These are phyloP conservation scores for Caenorhabditis latens DNA, from an alignment of 1,140 invertebrate genomes.

Conservation along the genomic window DNA sequence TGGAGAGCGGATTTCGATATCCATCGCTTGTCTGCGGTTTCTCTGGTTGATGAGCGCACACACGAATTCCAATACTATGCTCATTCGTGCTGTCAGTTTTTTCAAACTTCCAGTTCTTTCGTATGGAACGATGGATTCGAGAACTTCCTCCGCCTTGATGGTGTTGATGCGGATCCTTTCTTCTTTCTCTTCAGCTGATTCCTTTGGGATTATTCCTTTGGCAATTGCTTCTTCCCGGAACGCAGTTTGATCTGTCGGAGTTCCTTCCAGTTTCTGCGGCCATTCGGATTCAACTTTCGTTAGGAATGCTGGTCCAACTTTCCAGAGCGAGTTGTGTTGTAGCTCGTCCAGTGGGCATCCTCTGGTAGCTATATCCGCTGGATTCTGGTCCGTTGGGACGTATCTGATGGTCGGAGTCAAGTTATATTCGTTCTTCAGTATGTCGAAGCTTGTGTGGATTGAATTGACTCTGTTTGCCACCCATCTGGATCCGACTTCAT, in stretches of 20 bases:
- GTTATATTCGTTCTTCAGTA: neutral
- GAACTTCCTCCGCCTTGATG: neutral
- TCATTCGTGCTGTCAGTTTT: neutral
- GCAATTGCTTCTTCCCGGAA: neutral
- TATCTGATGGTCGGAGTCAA: neutral
- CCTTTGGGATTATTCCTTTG: neutral
- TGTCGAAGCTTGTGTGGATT: neutral
- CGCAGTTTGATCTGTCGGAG: neutral
- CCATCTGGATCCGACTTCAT: neutral
- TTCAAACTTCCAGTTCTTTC: neutral
- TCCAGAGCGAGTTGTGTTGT: neutral
- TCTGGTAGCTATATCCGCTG: slow-evolving; percentile 27
- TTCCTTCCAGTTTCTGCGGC: neutral
- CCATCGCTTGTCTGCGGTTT: neutral
- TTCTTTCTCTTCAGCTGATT: neutral
- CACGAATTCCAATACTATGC: neutral
- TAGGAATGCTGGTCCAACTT: neutral
- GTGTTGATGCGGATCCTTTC: neutral
- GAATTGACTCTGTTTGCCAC: neutral
- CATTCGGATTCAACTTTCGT: neutral
- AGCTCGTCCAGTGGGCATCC: neutral
- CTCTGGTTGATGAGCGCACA: neutral
- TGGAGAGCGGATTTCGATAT: neutral
- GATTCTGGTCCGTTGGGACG: slow-evolving; percentile 42
- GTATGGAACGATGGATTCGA: neutral